Evolutionary conservation across 2,797 vertebrate species (phyloP).

Genomic region (Rallus crepitans): DNA sequence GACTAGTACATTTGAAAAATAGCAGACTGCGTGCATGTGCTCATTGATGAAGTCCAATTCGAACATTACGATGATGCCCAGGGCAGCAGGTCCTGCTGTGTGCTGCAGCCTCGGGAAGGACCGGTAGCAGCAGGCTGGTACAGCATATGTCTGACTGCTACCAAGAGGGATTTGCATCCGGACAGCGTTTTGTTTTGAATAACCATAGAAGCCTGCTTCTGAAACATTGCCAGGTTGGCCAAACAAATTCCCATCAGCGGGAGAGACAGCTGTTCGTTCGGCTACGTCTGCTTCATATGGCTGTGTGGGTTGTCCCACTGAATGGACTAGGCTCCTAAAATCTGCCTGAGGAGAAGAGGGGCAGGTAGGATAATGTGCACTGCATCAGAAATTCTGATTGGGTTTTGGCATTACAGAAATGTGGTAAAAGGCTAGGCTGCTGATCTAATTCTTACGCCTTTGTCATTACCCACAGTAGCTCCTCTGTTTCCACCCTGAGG

Average conservation of each 20-base stretch:
- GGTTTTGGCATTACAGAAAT: neutral
- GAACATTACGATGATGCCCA: neutral
- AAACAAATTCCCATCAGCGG: neutral
- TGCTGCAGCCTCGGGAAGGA: neutral
- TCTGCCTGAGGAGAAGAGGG: neutral
- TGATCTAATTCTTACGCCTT: neutral
- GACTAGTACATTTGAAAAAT: neutral
- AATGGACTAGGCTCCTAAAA: neutral
- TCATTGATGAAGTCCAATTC: neutral
- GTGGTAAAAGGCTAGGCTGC: neutral
- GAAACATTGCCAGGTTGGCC: neutral
- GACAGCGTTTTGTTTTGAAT: neutral
- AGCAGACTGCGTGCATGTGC: neutral
- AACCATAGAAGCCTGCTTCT: neutral
- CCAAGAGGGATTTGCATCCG: neutral
- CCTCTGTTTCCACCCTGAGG: neutral
- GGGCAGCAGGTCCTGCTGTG: neutral
- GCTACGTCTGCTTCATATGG: neutral
- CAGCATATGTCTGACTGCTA: neutral
- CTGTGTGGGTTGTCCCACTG: neutral
- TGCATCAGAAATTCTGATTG: neutral
- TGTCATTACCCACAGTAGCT: neutral
- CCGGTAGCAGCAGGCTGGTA: neutral
- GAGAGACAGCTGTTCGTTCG: neutral
- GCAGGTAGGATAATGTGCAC: neutral